Conservation (phyloP, 2,113 vertebrate species). For the Bos indicus region DNA sequence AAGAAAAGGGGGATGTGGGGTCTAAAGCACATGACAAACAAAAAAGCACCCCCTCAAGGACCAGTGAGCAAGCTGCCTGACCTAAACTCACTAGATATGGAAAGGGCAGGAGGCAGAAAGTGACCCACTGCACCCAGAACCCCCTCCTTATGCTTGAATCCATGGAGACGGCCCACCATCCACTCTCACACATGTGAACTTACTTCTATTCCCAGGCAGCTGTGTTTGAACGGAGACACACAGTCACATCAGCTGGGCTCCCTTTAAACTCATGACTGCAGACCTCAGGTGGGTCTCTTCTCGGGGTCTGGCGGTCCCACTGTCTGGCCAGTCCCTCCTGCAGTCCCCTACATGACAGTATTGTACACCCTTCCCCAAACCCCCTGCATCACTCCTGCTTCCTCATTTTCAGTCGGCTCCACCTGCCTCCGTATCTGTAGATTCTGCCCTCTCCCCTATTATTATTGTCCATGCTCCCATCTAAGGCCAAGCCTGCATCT, state of each 20-base stretch:
- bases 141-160: background rate
- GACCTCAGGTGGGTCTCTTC: background rate
- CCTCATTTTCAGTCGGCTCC: background rate
- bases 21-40: background rate
- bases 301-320: background rate
- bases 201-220: background rate
- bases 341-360: background rate
- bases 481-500: background rate
- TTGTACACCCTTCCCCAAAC: background rate
- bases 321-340: background rate
- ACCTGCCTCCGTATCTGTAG: fast-evolving
- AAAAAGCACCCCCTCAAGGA: background rate
- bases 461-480: too few relatives aligned
- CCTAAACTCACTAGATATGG: too few relatives aligned
- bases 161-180: background rate
- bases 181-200: fast-evolving
- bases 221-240: background rate
- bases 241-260: background rate
- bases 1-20: background rate
- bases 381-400: background rate
- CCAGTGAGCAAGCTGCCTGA: background rate
- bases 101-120: background rate
- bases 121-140: background rate
- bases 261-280: too few relatives aligned
- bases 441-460: fast-evolving